These are phyloP conservation scores for Pangasius djambal DNA, from an alignment of 2,797 vertebrate species.

Conservation along the genomic window DNA sequence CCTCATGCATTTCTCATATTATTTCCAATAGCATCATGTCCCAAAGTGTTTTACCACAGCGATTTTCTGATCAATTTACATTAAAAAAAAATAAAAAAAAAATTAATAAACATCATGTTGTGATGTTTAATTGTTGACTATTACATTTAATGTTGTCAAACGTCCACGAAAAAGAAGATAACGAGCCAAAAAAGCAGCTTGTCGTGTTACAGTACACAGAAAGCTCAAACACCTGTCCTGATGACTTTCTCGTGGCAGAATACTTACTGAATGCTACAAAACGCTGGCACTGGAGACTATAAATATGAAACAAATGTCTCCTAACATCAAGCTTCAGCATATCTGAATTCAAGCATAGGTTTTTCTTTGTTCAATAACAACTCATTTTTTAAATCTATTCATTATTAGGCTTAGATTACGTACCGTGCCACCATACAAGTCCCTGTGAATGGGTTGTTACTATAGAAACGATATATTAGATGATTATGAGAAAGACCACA, in stretches of 20 bases:
- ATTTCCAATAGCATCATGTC: not conserved
- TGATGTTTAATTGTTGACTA: not conserved
- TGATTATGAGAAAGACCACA: not conserved
- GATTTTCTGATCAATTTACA: not conserved
- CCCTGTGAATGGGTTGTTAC: not conserved
- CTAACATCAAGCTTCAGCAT: not conserved
- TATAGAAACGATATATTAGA: not conserved
- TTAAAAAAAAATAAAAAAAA: no score
- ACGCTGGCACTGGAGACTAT: not conserved
- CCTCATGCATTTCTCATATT: not conserved
- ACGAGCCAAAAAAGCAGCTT: not conserved
- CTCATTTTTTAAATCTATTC: not conserved
- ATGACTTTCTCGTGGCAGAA: not conserved
- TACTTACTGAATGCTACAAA: not conserved
- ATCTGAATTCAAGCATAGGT: no score
- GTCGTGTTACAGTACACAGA: not conserved
- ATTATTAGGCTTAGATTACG: not conserved
- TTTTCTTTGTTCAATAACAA: not conserved
- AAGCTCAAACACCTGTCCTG: not conserved
- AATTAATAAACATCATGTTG: not conserved
- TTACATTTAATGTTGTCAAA: not conserved
- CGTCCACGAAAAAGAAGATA: no score
- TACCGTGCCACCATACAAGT: not conserved
- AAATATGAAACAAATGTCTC: not conserved
- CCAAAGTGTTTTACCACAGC: not conserved